Conservation (phyloP, 2,113 vertebrate genomes). For the Macquaria australasica region DNA sequence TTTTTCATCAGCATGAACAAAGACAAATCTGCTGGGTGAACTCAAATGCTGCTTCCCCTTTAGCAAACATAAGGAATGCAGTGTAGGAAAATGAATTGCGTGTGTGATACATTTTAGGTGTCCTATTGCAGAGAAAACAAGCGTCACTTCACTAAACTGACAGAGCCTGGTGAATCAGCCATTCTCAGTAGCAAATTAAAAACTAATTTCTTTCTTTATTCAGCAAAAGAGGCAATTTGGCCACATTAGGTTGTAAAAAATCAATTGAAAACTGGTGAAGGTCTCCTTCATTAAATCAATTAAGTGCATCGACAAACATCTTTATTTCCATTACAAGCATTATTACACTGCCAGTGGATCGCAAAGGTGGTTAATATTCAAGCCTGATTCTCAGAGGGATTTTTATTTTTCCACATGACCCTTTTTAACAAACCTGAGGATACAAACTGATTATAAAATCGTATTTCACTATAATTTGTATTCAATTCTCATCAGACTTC, state of each 20-base stretch:
- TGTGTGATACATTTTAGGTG: constrained; percentile 24
- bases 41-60: constrained; percentile 29
- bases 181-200: constrained; percentile 76
- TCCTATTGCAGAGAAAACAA: constrained; percentile 50
- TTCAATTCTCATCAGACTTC: constrained; percentile 32
- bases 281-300: constrained; percentile 71
- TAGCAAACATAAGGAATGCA: constrained; percentile 6
- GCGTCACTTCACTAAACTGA: constrained; percentile 38
- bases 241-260: constrained; percentile 57
- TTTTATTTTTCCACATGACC: constrained; percentile 24
- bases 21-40: constrained; percentile 42
- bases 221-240: constrained; percentile 70
- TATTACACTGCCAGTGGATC: constrained; percentile 54
- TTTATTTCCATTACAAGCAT: constrained; percentile 69
- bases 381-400: constrained; percentile 17
- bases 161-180: constrained; percentile 67
- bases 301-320: constrained; percentile 68
- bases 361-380: constrained; percentile 53
- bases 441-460: constrained; percentile 33
- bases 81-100: constrained; percentile 24
- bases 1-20: constrained; percentile 50
- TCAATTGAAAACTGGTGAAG: constrained; percentile 50
- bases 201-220: constrained; percentile 72
- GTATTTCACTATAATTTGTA: constrained; percentile 5
- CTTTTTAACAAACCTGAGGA: neutral